Evolutionary conservation across 37 sponge, comb jelly and placozoan species (phyloP).

Genomic region (Geodia barretti): DNA sequence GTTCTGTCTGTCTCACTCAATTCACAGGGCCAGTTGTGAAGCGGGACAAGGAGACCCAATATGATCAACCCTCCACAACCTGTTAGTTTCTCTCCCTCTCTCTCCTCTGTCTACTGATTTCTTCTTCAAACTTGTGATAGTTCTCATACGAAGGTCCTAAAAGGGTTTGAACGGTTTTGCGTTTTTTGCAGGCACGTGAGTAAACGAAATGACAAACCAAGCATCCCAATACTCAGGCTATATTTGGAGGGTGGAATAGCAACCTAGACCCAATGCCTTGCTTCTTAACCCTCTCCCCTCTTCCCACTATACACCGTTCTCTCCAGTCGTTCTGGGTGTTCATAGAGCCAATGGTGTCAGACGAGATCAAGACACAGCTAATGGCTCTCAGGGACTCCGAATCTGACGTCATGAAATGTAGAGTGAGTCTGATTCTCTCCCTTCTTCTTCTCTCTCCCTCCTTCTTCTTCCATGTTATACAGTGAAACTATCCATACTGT

Average conservation of each 20-base stretch:
- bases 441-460: not conserved
- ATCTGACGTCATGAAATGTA: conserved; percentile 70
- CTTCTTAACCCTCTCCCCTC: too few relatives aligned
- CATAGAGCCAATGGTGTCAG: conserved; percentile 53
- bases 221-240: too few relatives aligned
- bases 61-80: conserved; percentile 28
- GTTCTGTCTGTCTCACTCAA: not conserved
- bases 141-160: not conserved
- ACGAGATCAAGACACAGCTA: conserved; percentile 64
- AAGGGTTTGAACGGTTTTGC: too few relatives aligned
- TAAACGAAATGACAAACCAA: too few relatives aligned
- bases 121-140: not conserved
- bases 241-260: too few relatives aligned
- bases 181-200: too few relatives aligned
- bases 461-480: not conserved
- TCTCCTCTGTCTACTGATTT: not conserved
- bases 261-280: too few relatives aligned
- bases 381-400: conserved; percentile 41
- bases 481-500: too few relatives aligned
- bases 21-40: conserved; percentile 35
- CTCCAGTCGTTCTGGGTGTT: conserved; percentile 76
- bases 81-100: conserved; percentile 2
- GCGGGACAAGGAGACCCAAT: conserved; percentile 4
- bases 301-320: too few relatives aligned
- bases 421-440: conserved; percentile 34